These are phyloP conservation scores for Acrossocheilus wenchowensis DNA, from an alignment of 2,797 vertebrate genomes.

Conservation along the genomic window DNA sequence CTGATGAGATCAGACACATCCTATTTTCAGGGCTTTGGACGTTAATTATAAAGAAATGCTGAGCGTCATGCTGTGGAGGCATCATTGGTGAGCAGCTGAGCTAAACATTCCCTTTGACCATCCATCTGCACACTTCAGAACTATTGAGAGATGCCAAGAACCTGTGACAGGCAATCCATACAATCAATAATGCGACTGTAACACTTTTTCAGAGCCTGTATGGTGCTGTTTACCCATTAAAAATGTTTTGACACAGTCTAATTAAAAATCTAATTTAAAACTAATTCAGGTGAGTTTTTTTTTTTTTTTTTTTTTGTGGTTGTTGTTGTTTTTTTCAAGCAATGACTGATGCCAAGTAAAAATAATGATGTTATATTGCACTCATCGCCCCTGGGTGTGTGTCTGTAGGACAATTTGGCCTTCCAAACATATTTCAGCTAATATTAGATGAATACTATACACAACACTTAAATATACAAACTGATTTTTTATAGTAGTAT, in stretches of 20 bases:
- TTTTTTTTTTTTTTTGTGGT: no score
- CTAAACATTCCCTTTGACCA: slow-evolving; percentile 40
- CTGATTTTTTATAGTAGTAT: not conserved
- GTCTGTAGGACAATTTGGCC: not conserved
- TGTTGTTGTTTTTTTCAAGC: not conserved
- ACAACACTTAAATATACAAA: not conserved
- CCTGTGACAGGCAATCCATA: slow-evolving; percentile 13
- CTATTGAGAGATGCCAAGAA: slow-evolving; percentile 26
- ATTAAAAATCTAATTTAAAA: slow-evolving; percentile 2
- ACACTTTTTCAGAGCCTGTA: not conserved
- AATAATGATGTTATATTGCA: not conserved
- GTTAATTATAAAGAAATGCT: slow-evolving; percentile 39
- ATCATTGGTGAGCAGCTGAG: slow-evolving; percentile 42
- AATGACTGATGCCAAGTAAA: not conserved
- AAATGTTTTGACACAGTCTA: slow-evolving; percentile 2
- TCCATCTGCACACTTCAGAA: slow-evolving; percentile 40
- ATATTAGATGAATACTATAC: not conserved
- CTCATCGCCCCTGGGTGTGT: no score
- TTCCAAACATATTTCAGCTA: not conserved
- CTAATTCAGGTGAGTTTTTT: not conserved
- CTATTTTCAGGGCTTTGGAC: slow-evolving; percentile 29
- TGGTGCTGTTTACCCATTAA: not conserved
- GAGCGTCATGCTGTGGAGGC: slow-evolving; percentile 24
- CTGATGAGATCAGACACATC: slow-evolving; percentile 23
- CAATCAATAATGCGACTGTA: slow-evolving; percentile 3